Base-by-base conservation (phyloP, 2,888 invertebrate genomes). In the Cerceris rybyensis region DNA sequence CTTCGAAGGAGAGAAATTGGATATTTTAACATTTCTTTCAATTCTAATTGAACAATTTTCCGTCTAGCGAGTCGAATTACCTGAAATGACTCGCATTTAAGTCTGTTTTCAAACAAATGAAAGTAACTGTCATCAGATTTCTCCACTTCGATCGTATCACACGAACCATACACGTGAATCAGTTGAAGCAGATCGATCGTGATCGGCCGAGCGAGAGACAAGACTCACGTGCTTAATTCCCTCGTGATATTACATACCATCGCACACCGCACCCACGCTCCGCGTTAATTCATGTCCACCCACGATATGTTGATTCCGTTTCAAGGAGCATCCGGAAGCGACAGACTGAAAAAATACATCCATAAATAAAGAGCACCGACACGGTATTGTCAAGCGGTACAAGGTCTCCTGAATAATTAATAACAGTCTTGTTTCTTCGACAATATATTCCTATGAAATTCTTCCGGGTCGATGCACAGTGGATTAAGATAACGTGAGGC, bases 331-430 rank as follows among this genome's bases (percentile, higher is more conserved):
- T 74, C 66, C 58, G 68, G 64, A 81, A 76, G 64, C 41, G 11
- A 41, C 55, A 13, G 61, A 2, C 59, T 9, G 16, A 65, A 41
- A 69, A 55, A 66, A 64, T 55, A 28, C 41, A 6, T 7, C 11
- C 9, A 59, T n/a, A 28, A 43, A 17, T 59, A 67, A 67, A 9
- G n/a, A 64, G 39, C 57, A 67, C 60, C 49, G 52, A 55, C 60
- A 52, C 55, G 54, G 64, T 61, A 72, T 65, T 77, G 16, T 75
- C 39, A n/a, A 41, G 61, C 41, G n/a, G 6, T 17, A 68, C 81
- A 83, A 85, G 80, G 74, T 72, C 81, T 84, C 58, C 43, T 76
- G 80, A 83, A 86, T 86, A 86, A 82, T 82, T 83, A 80, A 86
- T 80, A 55, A 50, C 7, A n/a, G 8, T 49, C 50, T 72, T 54